Percentiles rank a stretch among this genome's conserved stretches.
Conservation (phyloP, 2,888 invertebrate species). For the Chloromyia formosa region DNA sequence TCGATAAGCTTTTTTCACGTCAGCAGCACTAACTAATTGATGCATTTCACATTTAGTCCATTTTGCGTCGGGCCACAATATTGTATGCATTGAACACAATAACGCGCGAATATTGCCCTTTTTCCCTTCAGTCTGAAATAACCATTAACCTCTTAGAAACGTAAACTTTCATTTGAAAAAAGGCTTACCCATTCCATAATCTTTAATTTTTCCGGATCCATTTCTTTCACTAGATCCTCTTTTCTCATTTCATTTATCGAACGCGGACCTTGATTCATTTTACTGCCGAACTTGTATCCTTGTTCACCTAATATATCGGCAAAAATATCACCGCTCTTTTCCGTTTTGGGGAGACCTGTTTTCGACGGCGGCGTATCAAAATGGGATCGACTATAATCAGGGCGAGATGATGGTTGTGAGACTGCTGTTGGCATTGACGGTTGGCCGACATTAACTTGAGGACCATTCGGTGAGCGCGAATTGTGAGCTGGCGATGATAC, state of each 20-base stretch:
- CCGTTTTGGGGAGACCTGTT: constrained; percentile 51
- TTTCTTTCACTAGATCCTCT: constrained; percentile 82
- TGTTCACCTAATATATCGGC: constrained; percentile 91
- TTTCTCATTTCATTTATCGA: constrained; percentile 95
- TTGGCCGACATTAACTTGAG: not conserved
- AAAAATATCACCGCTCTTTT: constrained; percentile 74
- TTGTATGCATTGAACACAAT: constrained; percentile 91
- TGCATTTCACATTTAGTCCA: constrained; percentile 97
- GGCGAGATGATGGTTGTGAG: constrained; percentile 58
- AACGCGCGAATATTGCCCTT: constrained; percentile 95
- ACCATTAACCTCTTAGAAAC: not conserved
- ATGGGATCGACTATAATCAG: constrained; percentile 75
- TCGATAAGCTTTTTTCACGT: constrained; percentile 95
- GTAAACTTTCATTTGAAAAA: constrained; percentile 14
- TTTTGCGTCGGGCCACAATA: constrained; percentile 91
- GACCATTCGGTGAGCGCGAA: constrained; percentile 35
- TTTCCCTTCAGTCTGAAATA: constrained; percentile 87
- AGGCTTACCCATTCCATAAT: constrained; percentile 78
- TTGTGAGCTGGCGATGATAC: constrained; percentile 49
- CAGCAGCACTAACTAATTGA: constrained; percentile 87
- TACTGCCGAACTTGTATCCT: constrained; percentile 84
- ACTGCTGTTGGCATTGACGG: constrained; percentile 59
- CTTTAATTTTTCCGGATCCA: constrained; percentile 91
- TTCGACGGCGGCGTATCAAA: constrained; percentile 67
- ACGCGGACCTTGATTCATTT: constrained; percentile 77